Conservation (phyloP, 2,797 vertebrate genomes). For the Echeneis naucrates region DNA sequence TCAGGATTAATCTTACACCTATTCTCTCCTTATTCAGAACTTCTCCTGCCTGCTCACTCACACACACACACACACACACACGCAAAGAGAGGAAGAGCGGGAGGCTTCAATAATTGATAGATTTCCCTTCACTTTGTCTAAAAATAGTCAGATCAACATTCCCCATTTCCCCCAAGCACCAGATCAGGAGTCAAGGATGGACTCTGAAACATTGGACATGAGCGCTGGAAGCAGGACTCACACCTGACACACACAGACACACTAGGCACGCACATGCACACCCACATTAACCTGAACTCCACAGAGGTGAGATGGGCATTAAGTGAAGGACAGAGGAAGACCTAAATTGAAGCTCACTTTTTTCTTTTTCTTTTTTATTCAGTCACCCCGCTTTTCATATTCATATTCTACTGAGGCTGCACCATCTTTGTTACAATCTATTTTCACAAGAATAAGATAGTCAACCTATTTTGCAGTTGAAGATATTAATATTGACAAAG, state of each 20-base stretch:
- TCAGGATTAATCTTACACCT: slow-evolving; percentile 79
- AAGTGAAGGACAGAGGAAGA: slow-evolving; percentile 29
- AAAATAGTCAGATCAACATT: slow-evolving; percentile 74
- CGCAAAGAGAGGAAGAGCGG: slow-evolving; percentile 11
- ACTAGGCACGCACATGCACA: background rate
- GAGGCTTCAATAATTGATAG: slow-evolving; percentile 76
- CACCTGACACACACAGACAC: slow-evolving; percentile 8
- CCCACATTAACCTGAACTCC: slow-evolving; percentile 33
- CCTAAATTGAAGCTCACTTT: no score
- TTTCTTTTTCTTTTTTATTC: no score
- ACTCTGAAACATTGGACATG: slow-evolving; percentile 17
- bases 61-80: slow-evolving; percentile 5
- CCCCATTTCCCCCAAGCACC: slow-evolving; percentile 16
- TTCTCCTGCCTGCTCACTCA: slow-evolving; percentile 17
- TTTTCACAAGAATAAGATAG: no score
- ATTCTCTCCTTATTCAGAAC: slow-evolving; percentile 59
- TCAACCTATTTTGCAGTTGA: no score
- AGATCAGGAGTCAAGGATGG: slow-evolving; percentile 6
- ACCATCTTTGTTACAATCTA: no score
- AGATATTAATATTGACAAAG: no score
- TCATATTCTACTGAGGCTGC: no score
- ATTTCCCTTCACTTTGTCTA: slow-evolving; percentile 64
- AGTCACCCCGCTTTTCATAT: no score
- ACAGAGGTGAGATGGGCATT: slow-evolving; percentile 39
- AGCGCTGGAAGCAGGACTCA: slow-evolving; percentile 14